phyloP scores from a whole-genome alignment of 2,113 vertebrate genomes.

The Oostethus manadensis region DNA sequence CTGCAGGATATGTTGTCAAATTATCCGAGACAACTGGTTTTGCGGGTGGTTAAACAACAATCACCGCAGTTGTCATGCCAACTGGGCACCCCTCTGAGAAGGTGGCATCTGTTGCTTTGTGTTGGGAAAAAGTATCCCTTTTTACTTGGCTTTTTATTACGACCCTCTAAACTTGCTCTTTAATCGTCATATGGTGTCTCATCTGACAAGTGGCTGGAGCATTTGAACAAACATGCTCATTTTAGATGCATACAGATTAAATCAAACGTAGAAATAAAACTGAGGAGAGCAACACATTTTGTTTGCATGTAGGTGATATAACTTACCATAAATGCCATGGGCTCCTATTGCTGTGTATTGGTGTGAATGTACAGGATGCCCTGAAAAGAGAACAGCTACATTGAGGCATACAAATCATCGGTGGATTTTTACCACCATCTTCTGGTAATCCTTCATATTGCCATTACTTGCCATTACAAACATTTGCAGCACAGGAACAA shows the following conservation, averaged over 20 bases:
- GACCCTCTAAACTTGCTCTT: too few relatives aligned
- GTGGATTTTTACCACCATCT: conserved; percentile 55
- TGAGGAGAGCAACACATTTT: too few relatives aligned
- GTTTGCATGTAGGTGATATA: too few relatives aligned
- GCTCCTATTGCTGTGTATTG: too few relatives aligned
- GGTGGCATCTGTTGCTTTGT: neutral
- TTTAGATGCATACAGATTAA: too few relatives aligned
- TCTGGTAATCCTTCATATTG: conserved; percentile 17
- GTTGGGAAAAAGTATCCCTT: neutral
- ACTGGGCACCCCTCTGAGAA: neutral
- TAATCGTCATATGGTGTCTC: too few relatives aligned
- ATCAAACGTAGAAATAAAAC: too few relatives aligned
- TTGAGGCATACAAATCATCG: conserved; percentile 13
- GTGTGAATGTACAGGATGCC: neutral
- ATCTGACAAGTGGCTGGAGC: too few relatives aligned
- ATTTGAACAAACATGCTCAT: too few relatives aligned
- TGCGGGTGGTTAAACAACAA: neutral
- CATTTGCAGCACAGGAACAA: too few relatives aligned
- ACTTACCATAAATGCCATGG: too few relatives aligned
- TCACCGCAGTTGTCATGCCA: neutral
- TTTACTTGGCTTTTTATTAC: too few relatives aligned
- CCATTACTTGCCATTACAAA: conserved; percentile 4
- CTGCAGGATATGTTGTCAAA: neutral
- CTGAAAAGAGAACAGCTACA: neutral
- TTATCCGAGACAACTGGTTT: neutral